Evolutionary conservation across 1,140 invertebrate genomes (phyloP), one percentile per base, ranked within the genome.

Genomic region (Aplysia californica): DNA sequence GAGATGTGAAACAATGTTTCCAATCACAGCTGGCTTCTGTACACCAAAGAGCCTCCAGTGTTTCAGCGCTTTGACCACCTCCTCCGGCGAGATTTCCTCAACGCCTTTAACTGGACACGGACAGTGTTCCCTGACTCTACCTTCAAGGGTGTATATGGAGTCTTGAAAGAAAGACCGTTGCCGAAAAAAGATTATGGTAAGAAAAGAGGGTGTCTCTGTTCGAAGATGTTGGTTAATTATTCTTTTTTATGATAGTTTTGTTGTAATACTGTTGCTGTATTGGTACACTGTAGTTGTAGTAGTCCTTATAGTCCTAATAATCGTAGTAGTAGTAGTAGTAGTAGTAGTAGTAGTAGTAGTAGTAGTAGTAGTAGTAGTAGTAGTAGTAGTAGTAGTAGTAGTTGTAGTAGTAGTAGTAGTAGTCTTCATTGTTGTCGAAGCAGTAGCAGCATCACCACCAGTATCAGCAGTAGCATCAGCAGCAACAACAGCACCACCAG

Each of bases 1-100:
- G n/a, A n/a, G n/a, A n/a, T n/a, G n/a, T n/a, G n/a, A n/a, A n/a
- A n/a, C n/a, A n/a, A n/a, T n/a, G n/a, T n/a, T n/a, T n/a, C n/a
- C n/a, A n/a, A n/a, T n/a, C n/a, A 15, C 58, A 61, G 58, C 31
- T 61, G 58, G 58, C 26, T 61, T 2, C 31, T 29, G 58, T 61
- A 61, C 21, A 61, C 58, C n/a, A 61, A 61, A 61, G 58, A 61
- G 58, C 58, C 58, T 61, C 58, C 58, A 61, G 35, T 33, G 10
- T 61, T 61, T 29, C 31, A 61, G 3, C n/a, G 58, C 31, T 61
- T 61, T 31, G 35, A 61, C 15, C 35, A 15, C n/a, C 58, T 61
- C 20, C 29, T 1, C 5, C 58, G 58, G n/a, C 6, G 21, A 3
- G 58, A 61, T 31, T 6, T 61, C 26, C 2, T 6, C 4, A 31